These are phyloP conservation scores for Danaus plexippus DNA, from an alignment of 1,140 invertebrate genomes.

Conservation along the genomic window DNA sequence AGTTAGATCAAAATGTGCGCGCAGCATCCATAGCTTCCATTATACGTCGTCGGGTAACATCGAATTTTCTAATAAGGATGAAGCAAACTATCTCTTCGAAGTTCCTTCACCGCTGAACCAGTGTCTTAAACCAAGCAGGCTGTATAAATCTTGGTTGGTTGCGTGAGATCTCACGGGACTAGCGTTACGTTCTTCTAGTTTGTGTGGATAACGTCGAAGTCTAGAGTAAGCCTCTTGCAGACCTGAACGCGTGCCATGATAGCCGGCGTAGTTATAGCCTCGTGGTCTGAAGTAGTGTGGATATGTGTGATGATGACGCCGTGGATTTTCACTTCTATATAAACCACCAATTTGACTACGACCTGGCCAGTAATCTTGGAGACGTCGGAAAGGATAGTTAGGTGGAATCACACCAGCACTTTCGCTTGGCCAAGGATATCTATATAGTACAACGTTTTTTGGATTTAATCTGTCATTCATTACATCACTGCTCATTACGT, in stretches of 20 bases:
- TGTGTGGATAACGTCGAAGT: conserved; percentile 41
- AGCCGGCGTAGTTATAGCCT: conserved; percentile 31
- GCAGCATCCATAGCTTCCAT: conserved; percentile 58
- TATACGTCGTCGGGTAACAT: conserved; percentile 70
- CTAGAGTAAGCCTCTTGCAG: conserved; percentile 37
- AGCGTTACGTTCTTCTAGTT: conserved; percentile 34
- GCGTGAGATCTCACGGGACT: conserved; percentile 39
- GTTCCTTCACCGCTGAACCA: conserved; percentile 63
- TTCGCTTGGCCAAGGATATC: conserved; percentile 53
- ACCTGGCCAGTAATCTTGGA: conserved; percentile 65
- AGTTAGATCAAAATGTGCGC: conserved; percentile 14
- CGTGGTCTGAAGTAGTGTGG: conserved; percentile 52
- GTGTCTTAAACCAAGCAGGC: conserved; percentile 56
- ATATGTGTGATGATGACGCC: conserved; percentile 60
- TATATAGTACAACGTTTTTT: conserved; percentile 40
- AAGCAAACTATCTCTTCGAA: conserved; percentile 60
- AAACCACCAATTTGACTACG: conserved; percentile 49
- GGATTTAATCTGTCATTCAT: conserved; percentile 18
- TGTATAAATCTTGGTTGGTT: conserved; percentile 57
- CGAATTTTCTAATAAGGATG: conserved; percentile 43
- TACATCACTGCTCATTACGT: conserved; percentile 16
- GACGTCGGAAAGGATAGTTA: conserved; percentile 54
- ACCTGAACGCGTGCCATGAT: conserved; percentile 22
- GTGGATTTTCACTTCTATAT: conserved; percentile 53
- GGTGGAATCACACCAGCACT: conserved; percentile 41